These are phyloP conservation scores for Ophiodon elongatus DNA, from an alignment of 2,113 vertebrate genomes.

Conservation along the genomic window DNA sequence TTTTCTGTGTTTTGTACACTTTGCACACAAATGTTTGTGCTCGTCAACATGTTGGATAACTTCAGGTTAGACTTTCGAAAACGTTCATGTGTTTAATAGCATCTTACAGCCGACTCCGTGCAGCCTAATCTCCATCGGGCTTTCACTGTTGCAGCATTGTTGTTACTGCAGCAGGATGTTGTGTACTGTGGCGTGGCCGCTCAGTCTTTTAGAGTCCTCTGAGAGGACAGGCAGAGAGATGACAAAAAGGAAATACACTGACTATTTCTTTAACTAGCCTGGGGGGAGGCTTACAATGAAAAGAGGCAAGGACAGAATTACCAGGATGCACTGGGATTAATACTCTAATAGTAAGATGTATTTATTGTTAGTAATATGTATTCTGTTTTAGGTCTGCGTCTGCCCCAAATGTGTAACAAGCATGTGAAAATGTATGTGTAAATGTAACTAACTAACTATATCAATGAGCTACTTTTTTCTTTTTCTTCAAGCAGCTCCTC, in stretches of 20 bases:
- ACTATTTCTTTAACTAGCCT: not conserved
- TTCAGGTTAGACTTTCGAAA: not conserved
- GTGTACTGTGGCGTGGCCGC: conserved; percentile 40
- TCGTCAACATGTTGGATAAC: not conserved
- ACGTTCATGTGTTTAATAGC: not conserved
- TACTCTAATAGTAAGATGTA: not conserved
- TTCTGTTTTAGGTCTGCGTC: not conserved
- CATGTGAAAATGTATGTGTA: not conserved
- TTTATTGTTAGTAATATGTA: not conserved
- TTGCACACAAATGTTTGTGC: not conserved
- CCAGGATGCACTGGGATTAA: not conserved
- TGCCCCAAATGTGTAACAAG: not conserved
- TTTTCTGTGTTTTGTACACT: not conserved
- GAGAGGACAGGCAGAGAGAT: conserved; percentile 13
- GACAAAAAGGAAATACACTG: conserved; percentile 26
- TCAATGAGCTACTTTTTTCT: too few species aligned
- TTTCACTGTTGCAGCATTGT: conserved; percentile 26
- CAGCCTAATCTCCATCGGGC: conserved; percentile 24
- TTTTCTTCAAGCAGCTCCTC: too few species aligned
- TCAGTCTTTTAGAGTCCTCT: conserved; percentile 12
- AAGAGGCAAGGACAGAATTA: not conserved
- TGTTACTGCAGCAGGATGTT: conserved; percentile 15
- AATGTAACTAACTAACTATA: not conserved
- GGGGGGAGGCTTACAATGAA: not conserved
- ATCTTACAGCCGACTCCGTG: not conserved